phyloP scores from a whole-genome alignment of 1,140 invertebrate species.

The Archivesica marissinica region DNA sequence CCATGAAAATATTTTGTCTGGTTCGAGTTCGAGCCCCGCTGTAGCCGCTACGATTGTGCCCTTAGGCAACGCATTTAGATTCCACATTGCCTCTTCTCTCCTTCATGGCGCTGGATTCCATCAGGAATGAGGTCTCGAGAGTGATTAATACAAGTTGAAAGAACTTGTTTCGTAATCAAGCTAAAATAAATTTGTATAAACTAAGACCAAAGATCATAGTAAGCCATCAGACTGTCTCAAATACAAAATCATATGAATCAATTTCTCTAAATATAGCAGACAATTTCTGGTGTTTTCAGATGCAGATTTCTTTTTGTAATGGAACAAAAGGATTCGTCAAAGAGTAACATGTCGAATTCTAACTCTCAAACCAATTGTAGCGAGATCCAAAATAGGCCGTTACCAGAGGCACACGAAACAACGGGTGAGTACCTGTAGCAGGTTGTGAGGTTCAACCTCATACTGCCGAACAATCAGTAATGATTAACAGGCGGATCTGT shows the following conservation, averaged over 20 bases:
- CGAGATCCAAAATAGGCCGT: slow-evolving; percentile 52
- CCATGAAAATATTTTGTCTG: too few relatives aligned
- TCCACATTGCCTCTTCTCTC: too few relatives aligned
- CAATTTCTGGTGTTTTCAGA: neutral
- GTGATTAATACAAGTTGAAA: neutral
- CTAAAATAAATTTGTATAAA: neutral
- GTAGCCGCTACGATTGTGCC: too few relatives aligned
- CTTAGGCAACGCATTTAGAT: too few relatives aligned
- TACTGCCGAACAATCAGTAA: too few relatives aligned
- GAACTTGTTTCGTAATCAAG: neutral
- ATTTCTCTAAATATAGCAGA: too few relatives aligned
- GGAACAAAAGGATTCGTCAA: neutral
- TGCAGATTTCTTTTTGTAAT: neutral
- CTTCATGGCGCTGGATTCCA: too few relatives aligned
- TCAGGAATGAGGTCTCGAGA: neutral
- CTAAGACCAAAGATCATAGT: neutral
- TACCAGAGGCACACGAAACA: slow-evolving; percentile 13
- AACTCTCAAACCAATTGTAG: slow-evolving; percentile 48
- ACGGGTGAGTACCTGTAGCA: neutral
- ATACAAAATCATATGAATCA: neutral
- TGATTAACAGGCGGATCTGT: too few relatives aligned
- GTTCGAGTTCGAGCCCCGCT: too few relatives aligned
- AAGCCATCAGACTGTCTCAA: neutral
- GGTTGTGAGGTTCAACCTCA: neutral
- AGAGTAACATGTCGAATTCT: slow-evolving; percentile 7